These are phyloP conservation scores for Dione vanillae DNA, from an alignment of 2,888 invertebrate species.

Conservation along the genomic window DNA sequence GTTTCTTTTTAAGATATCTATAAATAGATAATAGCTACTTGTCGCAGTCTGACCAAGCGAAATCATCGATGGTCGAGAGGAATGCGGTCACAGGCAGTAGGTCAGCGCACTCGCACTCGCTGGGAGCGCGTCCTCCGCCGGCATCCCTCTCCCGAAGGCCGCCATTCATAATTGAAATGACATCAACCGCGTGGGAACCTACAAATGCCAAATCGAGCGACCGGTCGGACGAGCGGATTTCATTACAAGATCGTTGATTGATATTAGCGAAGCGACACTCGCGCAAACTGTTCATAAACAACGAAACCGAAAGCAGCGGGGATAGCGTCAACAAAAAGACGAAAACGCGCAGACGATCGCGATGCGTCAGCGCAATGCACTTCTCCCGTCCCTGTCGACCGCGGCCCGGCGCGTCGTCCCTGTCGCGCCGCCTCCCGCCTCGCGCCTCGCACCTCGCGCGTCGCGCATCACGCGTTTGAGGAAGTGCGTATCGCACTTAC, in stretches of 20 bases:
- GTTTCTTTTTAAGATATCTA: slow-evolving; percentile 11
- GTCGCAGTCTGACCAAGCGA: slow-evolving; percentile 70
- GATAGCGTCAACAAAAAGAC: slow-evolving; percentile 68
- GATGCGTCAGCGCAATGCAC: slow-evolving; percentile 81
- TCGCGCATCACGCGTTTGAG: slow-evolving; percentile 61
- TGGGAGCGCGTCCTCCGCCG: slow-evolving; percentile 53
- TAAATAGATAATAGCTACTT: slow-evolving; percentile 57
- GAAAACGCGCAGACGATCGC: slow-evolving; percentile 69
- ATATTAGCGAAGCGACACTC: slow-evolving; percentile 69
- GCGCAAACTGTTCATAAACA: slow-evolving; percentile 61
- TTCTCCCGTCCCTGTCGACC: slow-evolving; percentile 56
- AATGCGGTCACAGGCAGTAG: slow-evolving; percentile 66
- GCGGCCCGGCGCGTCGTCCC: slow-evolving; percentile 58
- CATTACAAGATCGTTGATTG: slow-evolving; percentile 68
- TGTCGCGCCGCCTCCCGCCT: slow-evolving; percentile 45
- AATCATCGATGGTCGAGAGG: slow-evolving; percentile 59
- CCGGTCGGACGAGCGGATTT: slow-evolving; percentile 75
- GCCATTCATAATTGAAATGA: slow-evolving; percentile 79
- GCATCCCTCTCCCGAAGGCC: slow-evolving; percentile 64
- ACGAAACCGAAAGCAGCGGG: slow-evolving; percentile 72
- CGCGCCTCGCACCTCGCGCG: slow-evolving; percentile 49
- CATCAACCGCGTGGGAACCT: slow-evolving; percentile 82
- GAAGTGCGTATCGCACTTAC: slow-evolving; percentile 71
- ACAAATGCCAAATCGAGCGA: slow-evolving; percentile 72
- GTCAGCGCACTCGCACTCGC: slow-evolving; percentile 75